Evolutionary conservation across 2,113 vertebrate species (phyloP).

Genomic region (Gorsachius goisagi): DNA sequence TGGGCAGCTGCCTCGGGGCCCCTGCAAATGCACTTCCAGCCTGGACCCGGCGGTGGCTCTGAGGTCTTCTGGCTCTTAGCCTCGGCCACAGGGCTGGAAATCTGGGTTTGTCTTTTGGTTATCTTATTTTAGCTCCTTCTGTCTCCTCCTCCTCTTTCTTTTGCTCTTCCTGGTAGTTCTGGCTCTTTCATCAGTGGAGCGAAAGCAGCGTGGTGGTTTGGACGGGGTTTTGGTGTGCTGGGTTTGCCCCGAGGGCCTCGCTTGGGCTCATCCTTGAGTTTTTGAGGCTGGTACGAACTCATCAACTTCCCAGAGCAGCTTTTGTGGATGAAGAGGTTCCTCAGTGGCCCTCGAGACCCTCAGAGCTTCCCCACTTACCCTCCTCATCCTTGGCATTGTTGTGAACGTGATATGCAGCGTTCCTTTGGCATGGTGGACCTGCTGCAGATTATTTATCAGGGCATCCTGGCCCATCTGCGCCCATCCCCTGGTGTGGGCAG

Average conservation of each 20-base stretch:
- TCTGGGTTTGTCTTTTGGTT: neutral
- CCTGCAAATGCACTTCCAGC: neutral
- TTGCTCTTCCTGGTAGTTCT: neutral
- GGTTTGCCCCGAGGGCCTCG: neutral
- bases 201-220: neutral
- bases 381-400: accelerated
- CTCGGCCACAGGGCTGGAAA: neutral
- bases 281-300: neutral
- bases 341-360: neutral
- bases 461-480: accelerated
- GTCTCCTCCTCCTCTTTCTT: neutral
- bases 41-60: neutral
- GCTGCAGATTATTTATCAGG: accelerated
- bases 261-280: neutral
- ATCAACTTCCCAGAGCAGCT: neutral
- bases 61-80: neutral
- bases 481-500: neutral
- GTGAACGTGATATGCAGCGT: neutral
- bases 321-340: neutral
- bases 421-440: neutral
- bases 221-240: neutral
- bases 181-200: neutral
- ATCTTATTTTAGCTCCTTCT: neutral
- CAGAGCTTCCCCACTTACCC: neutral
- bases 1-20: neutral